A percentile compares a stretch with the other conserved stretches of the same genome.
Evolutionary conservation across 2,888 invertebrate species (phyloP).

Genomic region (Heliconius sara): DNA sequence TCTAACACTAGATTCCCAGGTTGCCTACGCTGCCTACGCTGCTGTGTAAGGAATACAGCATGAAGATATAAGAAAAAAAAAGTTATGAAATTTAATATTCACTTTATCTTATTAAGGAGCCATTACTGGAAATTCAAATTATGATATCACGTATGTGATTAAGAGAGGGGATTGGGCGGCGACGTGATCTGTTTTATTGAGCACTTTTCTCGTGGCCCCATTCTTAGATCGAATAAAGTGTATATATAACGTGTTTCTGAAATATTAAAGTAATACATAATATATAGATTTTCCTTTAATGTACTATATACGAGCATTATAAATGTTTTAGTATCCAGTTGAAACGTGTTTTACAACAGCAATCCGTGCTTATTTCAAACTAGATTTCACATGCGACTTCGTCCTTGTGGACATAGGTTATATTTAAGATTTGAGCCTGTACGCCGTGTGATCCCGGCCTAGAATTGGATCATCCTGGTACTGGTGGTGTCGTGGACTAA

Average conservation of each 20-base stretch:
- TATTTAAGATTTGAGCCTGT: too few relatives aligned
- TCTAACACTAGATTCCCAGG: not conserved
- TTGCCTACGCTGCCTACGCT: not conserved
- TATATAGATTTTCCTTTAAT: not conserved
- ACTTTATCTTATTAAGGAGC: not conserved
- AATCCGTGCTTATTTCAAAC: too few relatives aligned
- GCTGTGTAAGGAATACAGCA: not conserved
- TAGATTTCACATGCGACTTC: too few relatives aligned
- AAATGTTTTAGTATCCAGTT: too few relatives aligned
- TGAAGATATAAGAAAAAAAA: too few relatives aligned
- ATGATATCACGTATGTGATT: slow-evolving; percentile 29
- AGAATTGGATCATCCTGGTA: too few relatives aligned
- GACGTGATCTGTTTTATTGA: slow-evolving; percentile 24
- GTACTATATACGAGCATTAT: too few relatives aligned
- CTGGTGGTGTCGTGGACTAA: too few relatives aligned
- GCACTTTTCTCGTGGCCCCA: not conserved
- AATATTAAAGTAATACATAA: slow-evolving; percentile 2
- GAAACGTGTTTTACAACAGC: too few relatives aligned
- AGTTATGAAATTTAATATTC: not conserved
- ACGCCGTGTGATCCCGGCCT: too few relatives aligned
- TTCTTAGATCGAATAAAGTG: slow-evolving; percentile 5
- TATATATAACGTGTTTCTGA: not conserved
- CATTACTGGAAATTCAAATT: not conserved
- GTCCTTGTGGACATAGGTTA: too few relatives aligned
- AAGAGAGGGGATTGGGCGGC: slow-evolving; percentile 10